phyloP scores from a whole-genome alignment of 1,140 invertebrate species.

The Hypsibius dujardini region DNA sequence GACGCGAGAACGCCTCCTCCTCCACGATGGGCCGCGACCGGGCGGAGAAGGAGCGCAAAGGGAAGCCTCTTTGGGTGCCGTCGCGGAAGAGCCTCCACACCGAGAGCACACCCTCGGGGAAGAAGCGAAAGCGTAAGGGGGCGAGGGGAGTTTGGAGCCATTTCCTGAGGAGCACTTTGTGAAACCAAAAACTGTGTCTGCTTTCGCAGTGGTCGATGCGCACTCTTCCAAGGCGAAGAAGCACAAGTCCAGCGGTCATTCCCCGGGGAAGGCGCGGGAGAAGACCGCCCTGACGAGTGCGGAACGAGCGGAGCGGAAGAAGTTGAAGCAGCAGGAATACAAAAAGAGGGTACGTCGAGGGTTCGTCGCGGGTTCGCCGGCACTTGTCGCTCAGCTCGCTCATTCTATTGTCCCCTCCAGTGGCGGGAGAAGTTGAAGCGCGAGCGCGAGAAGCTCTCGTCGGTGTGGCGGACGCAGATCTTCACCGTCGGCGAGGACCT shows the following conservation, averaged over 20 bases:
- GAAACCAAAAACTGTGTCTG: too few species aligned
- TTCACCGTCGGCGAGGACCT: constrained; percentile 12
- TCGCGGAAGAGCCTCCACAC: background rate
- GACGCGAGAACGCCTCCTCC: background rate
- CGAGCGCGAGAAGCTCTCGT: background rate
- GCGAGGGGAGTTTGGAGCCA: background rate
- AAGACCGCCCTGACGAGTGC: background rate
- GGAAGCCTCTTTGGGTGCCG: background rate
- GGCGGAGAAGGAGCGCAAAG: background rate
- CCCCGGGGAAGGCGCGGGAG: background rate
- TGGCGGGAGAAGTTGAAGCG: constrained; percentile 12
- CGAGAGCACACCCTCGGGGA: background rate
- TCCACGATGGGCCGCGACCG: background rate
- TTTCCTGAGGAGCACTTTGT: background rate
- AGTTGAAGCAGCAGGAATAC: constrained; percentile 16
- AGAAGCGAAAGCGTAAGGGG: constrained; percentile 8
- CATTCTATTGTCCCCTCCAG: background rate
- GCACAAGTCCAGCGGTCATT: background rate
- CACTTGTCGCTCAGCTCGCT: too few species aligned
- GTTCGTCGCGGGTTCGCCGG: background rate
- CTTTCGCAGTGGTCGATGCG: background rate
- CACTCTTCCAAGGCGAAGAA: background rate
- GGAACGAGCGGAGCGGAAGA: background rate
- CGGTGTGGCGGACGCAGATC: background rate
- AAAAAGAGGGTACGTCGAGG: background rate